Percentiles rank a stretch among this genome's conserved stretches.
Evolutionary conservation across 2,888 invertebrate genomes (phyloP).

Genomic region (Mythimna vitellina): DNA sequence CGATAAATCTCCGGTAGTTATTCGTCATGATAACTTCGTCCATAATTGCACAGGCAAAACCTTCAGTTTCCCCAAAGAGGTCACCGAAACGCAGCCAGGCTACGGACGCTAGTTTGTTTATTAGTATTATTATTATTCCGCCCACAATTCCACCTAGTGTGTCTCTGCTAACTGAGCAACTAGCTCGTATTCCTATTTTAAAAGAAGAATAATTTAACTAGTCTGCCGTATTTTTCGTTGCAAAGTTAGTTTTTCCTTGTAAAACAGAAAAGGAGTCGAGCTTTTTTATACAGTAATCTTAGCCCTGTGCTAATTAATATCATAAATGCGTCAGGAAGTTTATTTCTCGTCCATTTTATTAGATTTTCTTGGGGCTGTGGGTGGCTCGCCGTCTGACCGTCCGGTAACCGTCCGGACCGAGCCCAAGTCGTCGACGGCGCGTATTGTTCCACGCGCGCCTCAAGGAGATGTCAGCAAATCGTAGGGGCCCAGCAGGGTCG

Average conservation of each 20-base stretch:
- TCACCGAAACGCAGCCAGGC: no score
- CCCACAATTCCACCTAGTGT: not conserved
- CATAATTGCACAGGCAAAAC: no score
- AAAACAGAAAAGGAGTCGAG: not conserved
- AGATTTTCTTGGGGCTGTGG: not conserved
- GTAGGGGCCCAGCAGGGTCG: no score
- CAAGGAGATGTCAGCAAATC: no score
- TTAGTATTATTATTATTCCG: not conserved
- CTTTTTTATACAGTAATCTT: slow-evolving; percentile 28
- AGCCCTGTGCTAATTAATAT: slow-evolving; percentile 30
- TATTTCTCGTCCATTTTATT: slow-evolving; percentile 10
- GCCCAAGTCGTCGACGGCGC: no score
- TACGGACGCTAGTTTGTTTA: no score
- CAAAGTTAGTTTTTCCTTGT: slow-evolving; percentile 1
- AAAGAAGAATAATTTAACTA: slow-evolving; percentile 19
- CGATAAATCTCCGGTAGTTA: no score
- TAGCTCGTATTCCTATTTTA: not conserved
- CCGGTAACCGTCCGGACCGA: no score
- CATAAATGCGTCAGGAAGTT: slow-evolving; percentile 9
- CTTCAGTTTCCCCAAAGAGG: no score
- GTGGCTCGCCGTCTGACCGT: no score
- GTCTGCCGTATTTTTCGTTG: not conserved
- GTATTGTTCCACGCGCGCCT: no score
- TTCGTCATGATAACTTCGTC: no score
- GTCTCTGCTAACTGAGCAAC: not conserved